Base-by-base conservation (phyloP, 2,888 invertebrate genomes). In the Steinernema hermaphroditum region DNA sequence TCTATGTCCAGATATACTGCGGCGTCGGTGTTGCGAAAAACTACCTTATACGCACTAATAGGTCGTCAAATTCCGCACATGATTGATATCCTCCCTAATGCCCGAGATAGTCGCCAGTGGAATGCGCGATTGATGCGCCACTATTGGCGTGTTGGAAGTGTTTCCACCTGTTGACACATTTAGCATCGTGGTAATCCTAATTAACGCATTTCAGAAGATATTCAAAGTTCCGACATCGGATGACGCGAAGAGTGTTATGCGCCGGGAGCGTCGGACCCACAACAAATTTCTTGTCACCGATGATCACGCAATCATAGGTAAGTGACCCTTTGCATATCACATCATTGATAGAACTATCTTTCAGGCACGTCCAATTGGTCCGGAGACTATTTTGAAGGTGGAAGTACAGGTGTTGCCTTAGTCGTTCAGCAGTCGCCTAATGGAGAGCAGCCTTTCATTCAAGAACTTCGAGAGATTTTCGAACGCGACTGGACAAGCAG, bases 231-330 rank as follows among this genome's bases (percentile, higher is more conserved):
- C 96, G 0, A 90, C 91, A 0, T 91, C 91, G 71, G 87, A 88
- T 34, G 74, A 75, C 6, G 91, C 91, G 19, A 93, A 94, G 86
- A 90, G 90, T 71, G 91, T 92, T 87, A 95, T 97, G 78, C 95
- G 96, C 0, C 93, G 89, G 88, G 92, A 91, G 0, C 90, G 96
- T 71, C 95, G 97, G 0, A 97, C 96, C 88, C 96, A 97, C 88
- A 96, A 95, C 88, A 96, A 97, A 86, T 97, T 95, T 87, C 94
- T 98, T 94, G 96, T 98, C 37, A 96, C 96, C 0, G 97, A 97
- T 83, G 91, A 91, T 41, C 90, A 91, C 0, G 96, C 93, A 0
- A 94, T 94, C 88, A 93, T 97, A 81, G 96, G 96, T 90, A 85
- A 85, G 86, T 79, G 72, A 14, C 19, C 19, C 41, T 2, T 27